Conservation (phyloP, 2,113 vertebrate genomes). For the Aspiorhynchus laticeps region DNA sequence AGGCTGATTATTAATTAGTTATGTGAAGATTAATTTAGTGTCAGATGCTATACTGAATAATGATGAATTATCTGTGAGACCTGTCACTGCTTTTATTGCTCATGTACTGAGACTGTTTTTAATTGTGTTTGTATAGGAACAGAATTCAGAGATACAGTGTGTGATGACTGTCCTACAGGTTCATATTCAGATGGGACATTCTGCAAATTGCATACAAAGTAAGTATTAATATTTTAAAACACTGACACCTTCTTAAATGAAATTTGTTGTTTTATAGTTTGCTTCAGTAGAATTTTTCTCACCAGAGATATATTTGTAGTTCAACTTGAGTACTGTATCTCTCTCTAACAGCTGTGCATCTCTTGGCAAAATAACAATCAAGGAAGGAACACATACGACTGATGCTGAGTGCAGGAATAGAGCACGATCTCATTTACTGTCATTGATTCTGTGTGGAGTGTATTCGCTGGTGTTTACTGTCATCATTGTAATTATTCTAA, state of each 20-base stretch:
- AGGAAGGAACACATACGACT: neutral
- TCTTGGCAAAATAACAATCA: neutral
- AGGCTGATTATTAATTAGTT: neutral
- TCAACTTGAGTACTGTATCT: neutral
- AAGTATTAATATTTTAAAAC: neutral
- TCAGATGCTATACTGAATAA: neutral
- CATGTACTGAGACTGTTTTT: neutral
- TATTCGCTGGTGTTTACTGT: neutral
- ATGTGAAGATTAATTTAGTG: neutral
- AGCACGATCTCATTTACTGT: too few species aligned
- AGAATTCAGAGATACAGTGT: conserved; percentile 23
- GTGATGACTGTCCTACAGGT: conserved; percentile 4
- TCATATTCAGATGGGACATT: conserved; percentile 30
- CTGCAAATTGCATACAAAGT: conserved; percentile 44
- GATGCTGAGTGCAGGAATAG: conserved; percentile 12
- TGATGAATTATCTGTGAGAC: neutral
- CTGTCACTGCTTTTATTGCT: neutral
- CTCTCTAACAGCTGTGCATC: conserved; percentile 29
- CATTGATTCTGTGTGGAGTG: neutral
- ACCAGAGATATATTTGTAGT: neutral
- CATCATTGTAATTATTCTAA: neutral
- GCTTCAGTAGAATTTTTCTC: neutral
- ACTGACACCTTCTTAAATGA: neutral
- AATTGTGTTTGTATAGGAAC: conserved; percentile 40
- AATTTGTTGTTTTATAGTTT: neutral